Conservation (phyloP, 2,113 vertebrate genomes). For the Phasianus colchicus region DNA sequence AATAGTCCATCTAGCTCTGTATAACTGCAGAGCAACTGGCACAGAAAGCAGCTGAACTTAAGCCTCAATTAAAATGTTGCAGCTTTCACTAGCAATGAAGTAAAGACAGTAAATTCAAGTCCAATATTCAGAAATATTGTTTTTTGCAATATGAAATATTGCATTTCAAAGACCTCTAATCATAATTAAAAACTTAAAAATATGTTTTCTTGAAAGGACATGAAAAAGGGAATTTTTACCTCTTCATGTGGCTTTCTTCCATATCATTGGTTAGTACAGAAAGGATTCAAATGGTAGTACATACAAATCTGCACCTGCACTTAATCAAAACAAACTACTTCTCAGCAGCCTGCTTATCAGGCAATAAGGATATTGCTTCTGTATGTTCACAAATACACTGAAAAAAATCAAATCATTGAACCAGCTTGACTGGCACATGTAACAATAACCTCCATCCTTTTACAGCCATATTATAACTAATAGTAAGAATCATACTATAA, state of each 20-base stretch:
- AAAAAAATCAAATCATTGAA: neutral
- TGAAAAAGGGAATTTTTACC: neutral
- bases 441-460: neutral
- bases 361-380: neutral
- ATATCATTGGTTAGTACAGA: neutral
- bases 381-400: neutral
- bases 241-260: neutral
- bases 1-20: neutral
- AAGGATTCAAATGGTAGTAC: neutral
- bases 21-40: neutral
- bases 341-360: neutral
- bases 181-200: neutral
- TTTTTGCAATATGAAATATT: too few relatives aligned
- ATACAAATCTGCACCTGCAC: neutral
- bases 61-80: rapidly evolving
- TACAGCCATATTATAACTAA: neutral
- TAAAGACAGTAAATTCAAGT: neutral
- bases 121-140: neutral
- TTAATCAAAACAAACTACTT: neutral
- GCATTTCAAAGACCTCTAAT: neutral
- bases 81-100: neutral
- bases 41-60: neutral
- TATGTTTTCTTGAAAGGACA: neutral
- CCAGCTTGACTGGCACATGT: neutral
- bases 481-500: neutral